These are phyloP conservation scores for Agrotis segetum DNA, from an alignment of 2,888 invertebrate species.

Conservation along the genomic window DNA sequence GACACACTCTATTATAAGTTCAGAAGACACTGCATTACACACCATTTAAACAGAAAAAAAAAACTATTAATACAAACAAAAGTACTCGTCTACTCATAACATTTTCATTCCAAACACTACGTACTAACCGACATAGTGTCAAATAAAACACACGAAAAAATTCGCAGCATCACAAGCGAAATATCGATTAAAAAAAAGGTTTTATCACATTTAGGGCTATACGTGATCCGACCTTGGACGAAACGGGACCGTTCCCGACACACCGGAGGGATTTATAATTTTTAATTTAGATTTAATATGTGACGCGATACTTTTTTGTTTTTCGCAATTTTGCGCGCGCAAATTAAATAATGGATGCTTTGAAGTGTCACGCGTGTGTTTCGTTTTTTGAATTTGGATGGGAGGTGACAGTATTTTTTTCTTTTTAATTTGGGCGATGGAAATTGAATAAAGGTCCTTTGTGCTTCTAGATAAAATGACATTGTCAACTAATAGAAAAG, in stretches of 20 bases:
- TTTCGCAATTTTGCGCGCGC: constrained; percentile 39
- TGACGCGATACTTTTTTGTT: constrained; percentile 54
- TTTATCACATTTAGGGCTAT: constrained; percentile 60
- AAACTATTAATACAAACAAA: neutral
- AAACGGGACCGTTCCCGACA: constrained; percentile 46
- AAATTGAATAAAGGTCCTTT: neutral
- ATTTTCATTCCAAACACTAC: neutral
- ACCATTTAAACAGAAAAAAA: no score
- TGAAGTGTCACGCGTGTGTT: constrained; percentile 31
- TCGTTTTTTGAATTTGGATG: constrained; percentile 31
- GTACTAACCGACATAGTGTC: constrained; percentile 7
- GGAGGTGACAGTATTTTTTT: constrained; percentile 9
- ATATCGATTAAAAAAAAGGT: constrained; percentile 61
- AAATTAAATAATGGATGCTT: constrained; percentile 57
- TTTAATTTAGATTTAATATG: constrained; percentile 65
- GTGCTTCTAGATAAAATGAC: neutral
- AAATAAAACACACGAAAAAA: constrained; percentile 36
- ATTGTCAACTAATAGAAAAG: neutral
- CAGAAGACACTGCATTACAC: neutral
- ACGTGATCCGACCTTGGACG: constrained; percentile 64
- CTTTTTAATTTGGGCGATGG: neutral
- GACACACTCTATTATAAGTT: neutral
- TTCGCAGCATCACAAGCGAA: constrained; percentile 42
- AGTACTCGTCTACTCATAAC: neutral
- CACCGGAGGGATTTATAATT: constrained; percentile 66